Conservation (phyloP, 2,797 vertebrate genomes). For the Anguilla obscura region DNA sequence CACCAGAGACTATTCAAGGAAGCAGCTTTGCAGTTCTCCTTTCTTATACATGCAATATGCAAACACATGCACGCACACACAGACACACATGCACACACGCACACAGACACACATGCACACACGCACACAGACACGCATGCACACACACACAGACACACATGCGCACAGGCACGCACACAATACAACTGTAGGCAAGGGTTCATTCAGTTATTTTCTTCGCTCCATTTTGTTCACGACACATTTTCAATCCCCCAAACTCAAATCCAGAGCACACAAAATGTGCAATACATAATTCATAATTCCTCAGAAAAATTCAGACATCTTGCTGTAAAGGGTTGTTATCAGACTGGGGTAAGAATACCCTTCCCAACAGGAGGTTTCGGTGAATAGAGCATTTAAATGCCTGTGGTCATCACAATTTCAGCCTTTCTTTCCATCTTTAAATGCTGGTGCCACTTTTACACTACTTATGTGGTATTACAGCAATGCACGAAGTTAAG, state of each 20-base stretch:
- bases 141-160: too few relatives aligned
- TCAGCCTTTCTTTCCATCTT: background rate
- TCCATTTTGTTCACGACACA: background rate
- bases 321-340: background rate
- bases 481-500: background rate
- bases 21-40: background rate
- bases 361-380: background rate
- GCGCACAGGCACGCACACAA: background rate
- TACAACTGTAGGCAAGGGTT: background rate
- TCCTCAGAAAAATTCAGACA: background rate
- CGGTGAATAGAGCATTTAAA: background rate
- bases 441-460: background rate
- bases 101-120: background rate
- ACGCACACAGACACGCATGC: too few relatives aligned
- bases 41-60: background rate
- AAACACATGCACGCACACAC: background rate
- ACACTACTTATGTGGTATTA: background rate
- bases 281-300: conserved; percentile 4
- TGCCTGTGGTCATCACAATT: background rate
- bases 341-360: background rate
- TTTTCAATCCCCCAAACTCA: background rate
- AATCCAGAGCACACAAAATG: background rate
- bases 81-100: too few relatives aligned
- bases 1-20: background rate
- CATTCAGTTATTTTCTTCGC: background rate